Evolutionary conservation across 2,888 invertebrate genomes (phyloP).

Genomic region (Lasioglossum villosulum): DNA sequence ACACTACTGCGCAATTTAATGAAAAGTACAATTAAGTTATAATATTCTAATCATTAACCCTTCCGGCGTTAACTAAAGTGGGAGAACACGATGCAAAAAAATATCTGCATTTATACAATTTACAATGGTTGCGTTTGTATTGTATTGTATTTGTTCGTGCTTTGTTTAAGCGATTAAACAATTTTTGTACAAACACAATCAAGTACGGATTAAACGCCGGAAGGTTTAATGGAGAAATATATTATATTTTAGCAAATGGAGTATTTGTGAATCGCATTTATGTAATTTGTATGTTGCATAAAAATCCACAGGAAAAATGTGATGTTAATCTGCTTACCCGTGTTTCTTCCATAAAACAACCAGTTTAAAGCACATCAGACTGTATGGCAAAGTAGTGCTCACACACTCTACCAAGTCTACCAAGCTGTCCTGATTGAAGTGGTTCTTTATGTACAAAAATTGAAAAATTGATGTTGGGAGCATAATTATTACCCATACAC

Average conservation of each 20-base stretch:
- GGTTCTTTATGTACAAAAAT: conserved; percentile 47
- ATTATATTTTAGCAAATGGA: too few relatives aligned
- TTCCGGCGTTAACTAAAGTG: neutral
- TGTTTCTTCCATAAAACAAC: conserved; percentile 54
- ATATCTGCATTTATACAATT: neutral
- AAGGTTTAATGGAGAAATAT: neutral
- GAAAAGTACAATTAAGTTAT: neutral
- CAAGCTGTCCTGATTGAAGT: conserved; percentile 30
- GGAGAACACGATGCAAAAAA: neutral
- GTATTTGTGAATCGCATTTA: neutral
- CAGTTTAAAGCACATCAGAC: conserved; percentile 49
- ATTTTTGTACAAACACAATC: too few relatives aligned
- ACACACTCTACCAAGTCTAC: conserved; percentile 52
- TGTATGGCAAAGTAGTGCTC: conserved; percentile 55
- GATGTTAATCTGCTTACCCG: conserved; percentile 42
- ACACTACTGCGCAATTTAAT: neutral
- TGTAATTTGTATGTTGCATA: neutral
- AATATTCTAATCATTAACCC: neutral
- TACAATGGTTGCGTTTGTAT: neutral
- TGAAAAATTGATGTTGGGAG: conserved; percentile 46
- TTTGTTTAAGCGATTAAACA: too few relatives aligned
- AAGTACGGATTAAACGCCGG: neutral
- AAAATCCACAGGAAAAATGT: neutral
- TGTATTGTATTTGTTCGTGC: neutral
- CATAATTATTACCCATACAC: conserved; percentile 50